Evolutionary conservation across 1,140 invertebrate genomes (phyloP).

Genomic region (Trachymyrmex septentrionalis): DNA sequence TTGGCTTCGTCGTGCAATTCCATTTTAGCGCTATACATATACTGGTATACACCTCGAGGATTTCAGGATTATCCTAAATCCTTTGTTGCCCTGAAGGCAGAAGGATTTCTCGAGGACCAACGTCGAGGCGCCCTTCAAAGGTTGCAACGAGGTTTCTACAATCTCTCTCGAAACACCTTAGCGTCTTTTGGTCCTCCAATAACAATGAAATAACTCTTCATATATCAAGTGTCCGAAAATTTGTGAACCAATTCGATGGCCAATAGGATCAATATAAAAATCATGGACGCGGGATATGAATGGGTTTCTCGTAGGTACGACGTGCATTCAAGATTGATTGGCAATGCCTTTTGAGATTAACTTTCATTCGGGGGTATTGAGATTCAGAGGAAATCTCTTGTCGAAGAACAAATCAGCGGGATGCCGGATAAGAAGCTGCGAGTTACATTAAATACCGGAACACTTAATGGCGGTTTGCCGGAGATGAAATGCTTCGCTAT

Average conservation of each 20-base stretch:
- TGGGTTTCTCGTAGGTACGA: neutral
- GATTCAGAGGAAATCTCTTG: neutral
- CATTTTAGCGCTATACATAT: slow-evolving; percentile 36
- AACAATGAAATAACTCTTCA: slow-evolving; percentile 36
- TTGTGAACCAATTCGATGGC: neutral
- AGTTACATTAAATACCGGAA: slow-evolving; percentile 38
- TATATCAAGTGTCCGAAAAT: slow-evolving; percentile 51
- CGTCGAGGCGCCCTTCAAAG: slow-evolving; percentile 40
- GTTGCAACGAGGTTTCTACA: slow-evolving; percentile 45
- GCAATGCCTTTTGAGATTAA: slow-evolving; percentile 1
- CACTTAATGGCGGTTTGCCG: slow-evolving; percentile 25
- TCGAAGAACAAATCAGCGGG: neutral
- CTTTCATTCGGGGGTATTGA: slow-evolving; percentile 7
- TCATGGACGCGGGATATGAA: neutral
- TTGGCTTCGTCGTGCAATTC: neutral
- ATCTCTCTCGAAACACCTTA: slow-evolving; percentile 45
- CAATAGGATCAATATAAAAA: slow-evolving; percentile 2
- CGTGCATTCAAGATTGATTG: slow-evolving; percentile 46
- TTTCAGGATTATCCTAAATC: slow-evolving; percentile 64
- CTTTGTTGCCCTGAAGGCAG: slow-evolving; percentile 61
- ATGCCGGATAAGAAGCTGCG: neutral
- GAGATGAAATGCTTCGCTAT: slow-evolving; percentile 28
- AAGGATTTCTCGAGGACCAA: slow-evolving; percentile 45
- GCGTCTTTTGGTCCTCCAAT: slow-evolving; percentile 16
- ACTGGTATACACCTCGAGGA: slow-evolving; percentile 47